phyloP scores from a whole-genome alignment of 37 sponge, comb jelly and placozoan species.

The Eunapius fragilis region DNA sequence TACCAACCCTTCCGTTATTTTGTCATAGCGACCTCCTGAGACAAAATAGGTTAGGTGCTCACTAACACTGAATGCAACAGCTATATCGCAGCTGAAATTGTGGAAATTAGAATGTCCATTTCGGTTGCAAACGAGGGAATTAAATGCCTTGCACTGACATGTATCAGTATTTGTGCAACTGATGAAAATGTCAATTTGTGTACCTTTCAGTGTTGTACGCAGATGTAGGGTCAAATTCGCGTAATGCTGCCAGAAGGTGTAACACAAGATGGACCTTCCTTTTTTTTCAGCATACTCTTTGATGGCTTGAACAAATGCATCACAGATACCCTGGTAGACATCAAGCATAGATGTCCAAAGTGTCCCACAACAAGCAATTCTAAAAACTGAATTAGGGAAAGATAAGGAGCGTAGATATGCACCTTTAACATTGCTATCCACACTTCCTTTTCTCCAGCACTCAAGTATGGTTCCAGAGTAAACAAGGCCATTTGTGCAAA shows the following conservation, averaged over 20 bases:
- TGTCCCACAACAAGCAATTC: background rate
- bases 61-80: too few relatives aligned
- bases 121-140: background rate
- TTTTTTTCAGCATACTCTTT: background rate
- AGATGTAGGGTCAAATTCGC: slow-evolving; percentile 38
- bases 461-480: background rate
- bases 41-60: too few relatives aligned
- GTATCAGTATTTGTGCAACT: background rate
- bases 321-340: background rate
- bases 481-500: background rate
- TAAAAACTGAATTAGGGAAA: background rate
- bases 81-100: background rate
- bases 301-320: slow-evolving; percentile 26
- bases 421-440: slow-evolving; percentile 12
- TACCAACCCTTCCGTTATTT: too few relatives aligned
- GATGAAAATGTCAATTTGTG: background rate
- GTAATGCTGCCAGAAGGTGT: slow-evolving; percentile 27
- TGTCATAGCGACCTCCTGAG: too few relatives aligned
- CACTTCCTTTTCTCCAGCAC: slow-evolving; percentile 4
- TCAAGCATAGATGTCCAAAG: background rate
- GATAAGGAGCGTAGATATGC: background rate
- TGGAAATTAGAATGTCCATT: background rate
- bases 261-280: slow-evolving; percentile 34
- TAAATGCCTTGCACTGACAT: background rate
- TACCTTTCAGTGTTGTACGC: slow-evolving; percentile 48